Evolutionary conservation across 2,888 invertebrate genomes (phyloP), one percentile per base, ranked within the genome.

Genomic region (Parnassius mnemosyne): DNA sequence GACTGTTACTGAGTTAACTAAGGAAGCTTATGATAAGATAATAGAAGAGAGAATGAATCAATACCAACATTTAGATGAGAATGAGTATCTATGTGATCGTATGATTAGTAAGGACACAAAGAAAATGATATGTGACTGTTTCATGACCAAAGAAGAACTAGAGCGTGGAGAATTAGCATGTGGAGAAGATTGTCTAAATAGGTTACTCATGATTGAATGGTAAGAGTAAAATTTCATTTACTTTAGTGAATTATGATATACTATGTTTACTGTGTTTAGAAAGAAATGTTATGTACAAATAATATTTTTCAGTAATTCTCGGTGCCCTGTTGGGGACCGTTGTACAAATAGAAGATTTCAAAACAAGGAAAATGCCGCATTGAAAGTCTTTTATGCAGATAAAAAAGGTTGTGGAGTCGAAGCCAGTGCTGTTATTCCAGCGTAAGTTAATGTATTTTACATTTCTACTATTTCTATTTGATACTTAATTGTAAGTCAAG

Each of bases 181-280:
- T 83, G 98, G 97, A 0, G 97, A 98, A 78, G 98, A 98, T 86
- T 99, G 99, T 85, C 93, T 99, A 46, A 99, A 99, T 92, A 94
- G 98, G 78, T 93, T 99, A 80, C 94, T 99, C n/a, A 97, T 98
- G 96, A 98, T 99, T 80, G 99, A 99, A 93, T 99, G 98, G 97
- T 97, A 92, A 88, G 85, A 73, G 49, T 60, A 9, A 16, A 44
- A 25, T 13, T 49, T 50, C 7, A 51, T 25, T 25, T 64, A 53
- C 57, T 62, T 12, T 41, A 50, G 12, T 59, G 53, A 51, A 51
- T 44, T 49, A 10, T 50, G 44, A 55, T 46, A 50, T 57, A 44
- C 13, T 53, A 54, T 13, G n/a, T 49, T 11, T 49, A 49, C 9
- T 13, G 11, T 49, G n/a, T 34, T 7, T 7, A 34, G 34, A 34